phyloP scores from a whole-genome alignment of 92 coral and sea anemone genomes.

The Porites lobata region DNA sequence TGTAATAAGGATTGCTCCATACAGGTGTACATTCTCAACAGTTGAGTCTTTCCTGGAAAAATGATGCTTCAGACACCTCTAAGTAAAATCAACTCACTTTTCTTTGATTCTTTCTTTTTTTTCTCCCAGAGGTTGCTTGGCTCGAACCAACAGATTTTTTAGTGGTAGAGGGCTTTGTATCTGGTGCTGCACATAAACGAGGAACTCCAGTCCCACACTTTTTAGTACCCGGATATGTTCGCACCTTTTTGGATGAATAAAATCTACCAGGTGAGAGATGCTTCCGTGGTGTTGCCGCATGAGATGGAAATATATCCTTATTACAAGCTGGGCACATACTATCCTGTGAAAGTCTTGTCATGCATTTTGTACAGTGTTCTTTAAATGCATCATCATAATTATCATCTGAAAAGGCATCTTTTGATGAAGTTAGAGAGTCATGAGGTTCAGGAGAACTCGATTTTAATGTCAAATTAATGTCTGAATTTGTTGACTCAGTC shows the following conservation, averaged over 20 bases:
- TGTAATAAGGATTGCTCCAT: too few relatives aligned
- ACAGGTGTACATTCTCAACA: too few relatives aligned
- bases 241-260: constrained; percentile 1
- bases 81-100: constrained; percentile 17
- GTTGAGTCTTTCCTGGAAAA: too few relatives aligned
- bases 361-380: constrained; percentile 16
- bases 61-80: background rate
- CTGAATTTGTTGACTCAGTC: constrained; percentile 6
- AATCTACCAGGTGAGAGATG: constrained; percentile 34
- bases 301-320: constrained; percentile 30
- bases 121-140: constrained; percentile 3
- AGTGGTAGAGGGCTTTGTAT: background rate
- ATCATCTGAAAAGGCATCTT: constrained; percentile 16
- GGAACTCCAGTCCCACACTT: constrained; percentile 4
- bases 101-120: constrained; percentile 29
- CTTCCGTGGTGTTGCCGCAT: constrained; percentile 44
- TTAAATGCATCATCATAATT: constrained; percentile 10
- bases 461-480: constrained; percentile 9
- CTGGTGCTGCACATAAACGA: background rate
- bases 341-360: background rate
- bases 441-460: background rate
- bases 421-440: constrained; percentile 8
- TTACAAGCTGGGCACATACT: constrained; percentile 6
- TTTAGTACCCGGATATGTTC: background rate
- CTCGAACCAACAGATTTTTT: background rate